Conservation (phyloP, 2,113 vertebrate genomes). For the Takifugu flavidus region DNA sequence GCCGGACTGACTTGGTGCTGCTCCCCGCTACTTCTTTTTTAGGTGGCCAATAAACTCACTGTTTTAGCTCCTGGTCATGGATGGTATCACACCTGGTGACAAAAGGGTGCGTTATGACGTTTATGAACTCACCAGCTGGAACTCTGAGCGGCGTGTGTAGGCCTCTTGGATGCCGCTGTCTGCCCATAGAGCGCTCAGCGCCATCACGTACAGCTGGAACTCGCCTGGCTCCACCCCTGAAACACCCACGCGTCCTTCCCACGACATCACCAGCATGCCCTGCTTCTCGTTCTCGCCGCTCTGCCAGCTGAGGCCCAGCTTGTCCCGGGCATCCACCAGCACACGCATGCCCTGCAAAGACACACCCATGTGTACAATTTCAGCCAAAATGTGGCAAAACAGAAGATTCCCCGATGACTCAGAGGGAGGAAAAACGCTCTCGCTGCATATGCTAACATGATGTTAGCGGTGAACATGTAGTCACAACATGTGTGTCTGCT, state of each 20-base stretch:
- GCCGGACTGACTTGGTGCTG: no score
- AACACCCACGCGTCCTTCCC: slow-evolving; percentile 86
- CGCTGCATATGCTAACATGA: not conserved
- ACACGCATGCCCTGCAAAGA: slow-evolving; percentile 86
- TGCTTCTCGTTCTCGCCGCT: slow-evolving; percentile 94
- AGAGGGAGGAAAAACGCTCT: not conserved
- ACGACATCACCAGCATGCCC: slow-evolving; percentile 96
- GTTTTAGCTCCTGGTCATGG: no score
- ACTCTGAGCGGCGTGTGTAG: slow-evolving; percentile 88
- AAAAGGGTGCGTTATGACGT: not conserved
- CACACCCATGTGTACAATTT: not conserved
- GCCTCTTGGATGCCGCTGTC: slow-evolving; percentile 88
- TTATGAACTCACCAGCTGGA: slow-evolving; percentile 85
- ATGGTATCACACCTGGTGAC: no score
- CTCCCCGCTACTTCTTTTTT: no score
- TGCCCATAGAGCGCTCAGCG: slow-evolving; percentile 83
- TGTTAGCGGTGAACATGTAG: slow-evolving; percentile 27
- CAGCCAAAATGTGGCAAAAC: not conserved
- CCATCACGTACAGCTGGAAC: slow-evolving; percentile 92
- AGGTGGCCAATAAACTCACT: no score
- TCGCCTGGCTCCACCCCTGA: slow-evolving; percentile 85
- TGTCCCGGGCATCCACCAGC: slow-evolving; percentile 93
- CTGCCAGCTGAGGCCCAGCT: slow-evolving; percentile 92
- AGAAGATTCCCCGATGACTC: slow-evolving; percentile 8
- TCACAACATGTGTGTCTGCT: slow-evolving; percentile 14